phyloP scores from a whole-genome alignment of 2,797 vertebrate species.

The Agapornis canus region DNA sequence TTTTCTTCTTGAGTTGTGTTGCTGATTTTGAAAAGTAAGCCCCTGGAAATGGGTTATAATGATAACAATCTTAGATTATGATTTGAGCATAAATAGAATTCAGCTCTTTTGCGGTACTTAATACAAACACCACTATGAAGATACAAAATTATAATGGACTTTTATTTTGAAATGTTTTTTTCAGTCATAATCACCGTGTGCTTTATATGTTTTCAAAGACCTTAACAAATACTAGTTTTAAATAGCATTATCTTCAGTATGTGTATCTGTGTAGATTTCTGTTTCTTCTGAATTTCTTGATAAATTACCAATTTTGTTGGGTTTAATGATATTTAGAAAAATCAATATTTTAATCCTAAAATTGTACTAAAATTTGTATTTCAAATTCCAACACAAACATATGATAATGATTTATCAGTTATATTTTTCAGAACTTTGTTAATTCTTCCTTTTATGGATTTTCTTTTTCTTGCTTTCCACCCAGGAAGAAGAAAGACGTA shows the following conservation, averaged over 20 bases:
- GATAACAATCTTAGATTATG: background rate
- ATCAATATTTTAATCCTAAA: background rate
- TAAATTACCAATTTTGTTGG: background rate
- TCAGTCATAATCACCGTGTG: background rate
- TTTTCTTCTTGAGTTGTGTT: background rate
- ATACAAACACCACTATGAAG: background rate
- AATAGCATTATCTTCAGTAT: background rate
- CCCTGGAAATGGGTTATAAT: background rate
- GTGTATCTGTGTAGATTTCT: background rate
- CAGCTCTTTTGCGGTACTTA: background rate
- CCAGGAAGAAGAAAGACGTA: slow-evolving; percentile 98
- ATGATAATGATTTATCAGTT: background rate
- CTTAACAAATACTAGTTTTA: background rate
- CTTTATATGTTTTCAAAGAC: background rate
- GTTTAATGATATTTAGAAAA: background rate
- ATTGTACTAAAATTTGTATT: background rate
- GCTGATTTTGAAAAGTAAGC: background rate
- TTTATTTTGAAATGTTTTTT: background rate
- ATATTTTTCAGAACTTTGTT: background rate
- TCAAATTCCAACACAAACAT: background rate
- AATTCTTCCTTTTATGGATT: background rate
- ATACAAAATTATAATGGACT: background rate
- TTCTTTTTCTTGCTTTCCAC: background rate
- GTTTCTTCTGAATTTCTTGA: background rate
- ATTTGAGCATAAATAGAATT: background rate